Evolutionary conservation across 2,888 invertebrate genomes (phyloP), one percentile per base, ranked within the genome.

Genomic region (Cistogaster globosa): DNA sequence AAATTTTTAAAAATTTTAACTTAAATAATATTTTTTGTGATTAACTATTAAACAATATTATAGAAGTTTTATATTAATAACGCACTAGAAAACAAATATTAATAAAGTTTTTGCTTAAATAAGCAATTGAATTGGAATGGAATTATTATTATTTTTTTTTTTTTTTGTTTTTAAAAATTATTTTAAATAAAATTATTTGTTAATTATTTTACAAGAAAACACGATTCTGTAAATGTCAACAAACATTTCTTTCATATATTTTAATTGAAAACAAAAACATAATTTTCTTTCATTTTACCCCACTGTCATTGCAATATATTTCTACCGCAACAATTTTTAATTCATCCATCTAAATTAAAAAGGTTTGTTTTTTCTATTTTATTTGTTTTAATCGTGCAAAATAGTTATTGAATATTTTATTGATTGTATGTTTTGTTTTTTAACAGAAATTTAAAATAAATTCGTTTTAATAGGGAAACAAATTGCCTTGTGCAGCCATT

Each of bases 321-420:
- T 20, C 18, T 32, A 18, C 60, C n/a, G 20, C 45, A 53, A 2
- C 22, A 38, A 20, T 48, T 72, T 78, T 63, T 48, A 65, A 51
- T 57, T 65, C 22, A 72, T 72, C 26, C 22, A 5, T 48, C 36
- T 72, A 48, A 57, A 72, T 72, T 48, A 65, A 72, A 65, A 62
- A 11, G 12, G 11, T 38, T 5, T 26, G 9, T 67, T 68, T 2
- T 53, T 53, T 48, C n/a, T 7, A 26, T 51, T 60, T 60, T 60
- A 48, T 48, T 79, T 63, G 36, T 62, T 55, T 55, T 57, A n/a
- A n/a, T 45, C 53, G 4, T 36, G 8, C n/a, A 20, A 36, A 26
- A 55, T 38, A 60, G 71, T 63, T 63, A 71, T 72, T 72, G 45
- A 32, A 60, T 32, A 53, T 55, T 26, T 42, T 32, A 42, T 18